Percentiles rank a stretch among this genome's conserved stretches.
Evolutionary conservation across 1,140 invertebrate species (phyloP).

Genomic region (Drosophila auraria): DNA sequence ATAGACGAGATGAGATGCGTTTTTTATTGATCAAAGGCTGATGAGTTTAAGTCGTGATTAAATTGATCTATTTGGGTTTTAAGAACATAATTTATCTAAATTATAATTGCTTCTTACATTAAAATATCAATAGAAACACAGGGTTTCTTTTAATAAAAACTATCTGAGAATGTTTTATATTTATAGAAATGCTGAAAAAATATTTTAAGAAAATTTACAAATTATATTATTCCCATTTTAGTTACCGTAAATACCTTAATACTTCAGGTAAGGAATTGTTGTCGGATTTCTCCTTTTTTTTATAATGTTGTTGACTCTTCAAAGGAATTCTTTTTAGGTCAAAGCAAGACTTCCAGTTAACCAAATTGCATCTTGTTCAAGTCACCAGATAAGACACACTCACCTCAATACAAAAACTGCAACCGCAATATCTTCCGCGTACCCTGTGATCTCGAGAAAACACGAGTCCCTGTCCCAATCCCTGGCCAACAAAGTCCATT

Average conservation of each 20-base stretch:
- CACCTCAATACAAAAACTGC: conserved; percentile 7
- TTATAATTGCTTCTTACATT: too few relatives aligned
- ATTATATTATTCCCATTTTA: too few relatives aligned
- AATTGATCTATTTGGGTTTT: neutral
- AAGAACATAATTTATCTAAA: too few relatives aligned
- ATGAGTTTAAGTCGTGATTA: conserved; percentile 1
- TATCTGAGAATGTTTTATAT: too few relatives aligned
- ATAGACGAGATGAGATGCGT: conserved; percentile 46
- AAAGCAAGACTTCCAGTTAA: conserved; percentile 22
- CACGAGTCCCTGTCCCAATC: neutral
- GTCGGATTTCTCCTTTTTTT: neutral
- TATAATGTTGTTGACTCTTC: neutral
- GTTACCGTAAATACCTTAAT: too few relatives aligned
- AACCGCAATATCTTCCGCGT: conserved; percentile 23
- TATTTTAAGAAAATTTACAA: too few relatives aligned
- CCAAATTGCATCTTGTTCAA: conserved; percentile 42
- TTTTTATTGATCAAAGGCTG: conserved; percentile 14
- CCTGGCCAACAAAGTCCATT: conserved; percentile 31
- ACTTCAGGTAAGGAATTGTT: neutral
- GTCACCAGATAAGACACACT: conserved; percentile 31
- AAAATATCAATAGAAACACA: too few relatives aligned
- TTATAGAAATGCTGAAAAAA: too few relatives aligned
- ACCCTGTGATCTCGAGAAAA: conserved; percentile 25
- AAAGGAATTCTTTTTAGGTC: conserved; percentile 27
- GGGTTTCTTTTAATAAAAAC: too few relatives aligned